Conservation (phyloP, 2,888 invertebrate species). For the Crematogaster levior region DNA sequence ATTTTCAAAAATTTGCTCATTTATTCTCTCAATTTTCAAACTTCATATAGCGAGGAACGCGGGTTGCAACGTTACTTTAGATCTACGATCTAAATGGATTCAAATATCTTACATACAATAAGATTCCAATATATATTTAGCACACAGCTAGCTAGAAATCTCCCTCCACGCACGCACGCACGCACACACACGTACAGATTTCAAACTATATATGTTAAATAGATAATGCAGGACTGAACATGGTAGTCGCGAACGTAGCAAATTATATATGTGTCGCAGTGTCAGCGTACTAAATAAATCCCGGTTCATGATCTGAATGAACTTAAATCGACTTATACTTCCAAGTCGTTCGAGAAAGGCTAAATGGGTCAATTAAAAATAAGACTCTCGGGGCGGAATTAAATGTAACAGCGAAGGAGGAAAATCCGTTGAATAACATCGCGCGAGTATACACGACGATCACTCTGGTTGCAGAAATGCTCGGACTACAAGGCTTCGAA, state of each 20-base stretch:
- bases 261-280: neutral
- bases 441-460: conserved; percentile 9
- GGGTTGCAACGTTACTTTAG: neutral
- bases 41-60: neutral
- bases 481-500: conserved; percentile 95
- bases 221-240: no score
- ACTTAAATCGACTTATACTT: neutral
- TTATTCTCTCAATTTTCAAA: neutral
- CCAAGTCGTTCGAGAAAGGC: neutral
- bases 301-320: neutral
- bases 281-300: conserved; percentile 1
- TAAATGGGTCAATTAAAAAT: conserved; percentile 9
- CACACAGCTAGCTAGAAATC: no score
- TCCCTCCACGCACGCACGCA: no score
- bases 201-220: no score
- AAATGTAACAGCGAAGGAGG: neutral
- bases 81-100: neutral
- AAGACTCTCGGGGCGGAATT: neutral
- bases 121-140: no score
- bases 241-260: no score
- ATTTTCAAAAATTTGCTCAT: neutral
- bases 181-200: no score
- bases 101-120: neutral
- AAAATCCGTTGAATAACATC: neutral
- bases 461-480: conserved; percentile 93